Conservation (phyloP, 2,797 vertebrate genomes). For the Chiloscyllium punctatum region DNA sequence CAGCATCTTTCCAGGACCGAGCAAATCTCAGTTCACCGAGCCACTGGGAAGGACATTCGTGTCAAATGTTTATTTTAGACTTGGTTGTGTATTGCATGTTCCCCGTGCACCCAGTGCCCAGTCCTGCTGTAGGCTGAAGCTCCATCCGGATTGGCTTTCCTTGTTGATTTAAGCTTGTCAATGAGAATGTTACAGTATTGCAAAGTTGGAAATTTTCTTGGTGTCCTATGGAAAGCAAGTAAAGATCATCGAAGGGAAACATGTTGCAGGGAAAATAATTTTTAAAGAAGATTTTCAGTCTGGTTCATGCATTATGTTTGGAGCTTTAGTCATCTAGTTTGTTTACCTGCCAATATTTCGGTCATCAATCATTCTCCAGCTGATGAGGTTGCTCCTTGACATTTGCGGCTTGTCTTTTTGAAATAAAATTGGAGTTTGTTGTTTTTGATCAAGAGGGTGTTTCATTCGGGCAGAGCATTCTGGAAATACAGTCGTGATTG, state of each 20-base stretch:
- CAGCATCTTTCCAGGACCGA: background rate
- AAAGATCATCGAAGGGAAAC: background rate
- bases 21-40: background rate
- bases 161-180: background rate
- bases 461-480: background rate
- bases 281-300: background rate
- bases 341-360: background rate
- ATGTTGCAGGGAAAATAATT: background rate
- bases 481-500: background rate
- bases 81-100: background rate
- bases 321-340: background rate
- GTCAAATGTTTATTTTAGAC: background rate
- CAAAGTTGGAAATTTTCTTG: background rate
- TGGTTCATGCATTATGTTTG: background rate
- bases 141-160: background rate
- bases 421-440: background rate
- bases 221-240: background rate
- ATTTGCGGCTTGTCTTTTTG: background rate
- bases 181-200: background rate
- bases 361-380: background rate
- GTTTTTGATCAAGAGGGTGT: background rate
- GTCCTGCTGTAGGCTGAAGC: background rate
- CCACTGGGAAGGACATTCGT: background rate
- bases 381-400: background rate
- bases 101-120: background rate